Evolutionary conservation across 2,113 vertebrate genomes (phyloP), one percentile per base, ranked within the genome.

Genomic region (Psittacula cyanocephala): DNA sequence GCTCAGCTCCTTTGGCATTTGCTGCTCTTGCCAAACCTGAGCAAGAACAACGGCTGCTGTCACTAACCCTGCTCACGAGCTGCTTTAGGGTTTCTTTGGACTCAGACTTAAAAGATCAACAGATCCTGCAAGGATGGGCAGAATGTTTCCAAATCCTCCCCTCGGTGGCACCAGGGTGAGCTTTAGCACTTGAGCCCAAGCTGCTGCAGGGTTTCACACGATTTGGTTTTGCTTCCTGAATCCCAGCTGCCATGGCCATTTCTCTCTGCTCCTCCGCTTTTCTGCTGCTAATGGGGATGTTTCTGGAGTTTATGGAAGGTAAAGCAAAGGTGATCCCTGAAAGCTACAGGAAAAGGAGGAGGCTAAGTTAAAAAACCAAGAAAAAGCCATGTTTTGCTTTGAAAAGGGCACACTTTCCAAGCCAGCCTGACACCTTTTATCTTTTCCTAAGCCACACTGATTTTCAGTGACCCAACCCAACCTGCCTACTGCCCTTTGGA

Each of bases 11-110:
- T 96, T 80, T 6, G 2, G 62, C 78, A 81, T 52, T 37, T 74
- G 49, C 57, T 2, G 11, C 47, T 79, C 78, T 83, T 91, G 81
- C 91, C 89, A 92, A 87, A 91, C 85, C 86, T 80, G 93, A 94
- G 33, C 37, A 27, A 69, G 91, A 84, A 72, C 72, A 89, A 85
- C 79, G 70, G 37, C 65, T 90, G 77, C 65, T 57, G 63, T 46
- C 82, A 71, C 85, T 46, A 83, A 78, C 39, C 23, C 57, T 0
- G 14, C 35, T 86, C 53, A 52, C 1, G 11, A 86, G 69, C 44
- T 9, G 22, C 87, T 83, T 86, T 60, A 35, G 67, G 16, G 14
- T 71, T 91, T 80, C 81, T 92, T 70, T 53, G 52, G 57, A 13
- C 55, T 86, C 44, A 59, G 55, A 35, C 46, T 88, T 86, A 47